These are phyloP conservation scores for Sardina pilchardus DNA, from an alignment of 2,113 vertebrate species.

Conservation along the genomic window DNA sequence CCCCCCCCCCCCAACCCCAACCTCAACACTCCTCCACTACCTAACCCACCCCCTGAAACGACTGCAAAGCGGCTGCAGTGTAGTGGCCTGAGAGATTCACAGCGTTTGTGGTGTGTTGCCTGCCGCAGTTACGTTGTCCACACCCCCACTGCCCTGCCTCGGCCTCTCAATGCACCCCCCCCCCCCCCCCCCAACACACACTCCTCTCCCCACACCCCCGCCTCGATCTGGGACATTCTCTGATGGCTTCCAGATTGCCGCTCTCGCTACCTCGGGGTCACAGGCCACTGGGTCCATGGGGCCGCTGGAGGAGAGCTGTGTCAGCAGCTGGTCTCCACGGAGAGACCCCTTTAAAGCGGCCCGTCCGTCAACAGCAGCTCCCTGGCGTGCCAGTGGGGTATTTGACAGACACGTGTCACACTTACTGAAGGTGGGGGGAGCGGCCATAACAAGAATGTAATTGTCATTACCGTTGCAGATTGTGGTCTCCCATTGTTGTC, in stretches of 20 bases:
- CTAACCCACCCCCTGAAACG: neutral
- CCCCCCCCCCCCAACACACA: no score
- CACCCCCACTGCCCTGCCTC: neutral
- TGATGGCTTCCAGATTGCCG: conserved; percentile 58
- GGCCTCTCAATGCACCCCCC: neutral
- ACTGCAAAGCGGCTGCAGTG: conserved; percentile 19
- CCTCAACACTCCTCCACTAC: neutral
- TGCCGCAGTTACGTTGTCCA: neutral
- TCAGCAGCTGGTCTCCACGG: conserved; percentile 25
- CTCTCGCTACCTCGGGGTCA: conserved; percentile 34
- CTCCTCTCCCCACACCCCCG: neutral
- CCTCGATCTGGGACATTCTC: neutral
- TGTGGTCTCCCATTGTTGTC: neutral
- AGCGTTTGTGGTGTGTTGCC: conserved; percentile 36
- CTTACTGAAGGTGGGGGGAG: neutral
- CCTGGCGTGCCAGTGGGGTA: conserved; percentile 7
- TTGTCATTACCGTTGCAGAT: neutral
- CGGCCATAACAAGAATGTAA: neutral
- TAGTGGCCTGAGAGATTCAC: conserved; percentile 56
- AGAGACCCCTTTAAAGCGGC: conserved; percentile 28
- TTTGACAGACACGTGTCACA: conserved; percentile 38
- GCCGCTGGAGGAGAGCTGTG: conserved; percentile 19
- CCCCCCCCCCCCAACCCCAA: neutral
- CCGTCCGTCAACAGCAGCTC: conserved; percentile 33
- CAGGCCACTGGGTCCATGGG: conserved; percentile 28